phyloP scores from a whole-genome alignment of 1,140 invertebrate species.

The Drosophila tani region DNA sequence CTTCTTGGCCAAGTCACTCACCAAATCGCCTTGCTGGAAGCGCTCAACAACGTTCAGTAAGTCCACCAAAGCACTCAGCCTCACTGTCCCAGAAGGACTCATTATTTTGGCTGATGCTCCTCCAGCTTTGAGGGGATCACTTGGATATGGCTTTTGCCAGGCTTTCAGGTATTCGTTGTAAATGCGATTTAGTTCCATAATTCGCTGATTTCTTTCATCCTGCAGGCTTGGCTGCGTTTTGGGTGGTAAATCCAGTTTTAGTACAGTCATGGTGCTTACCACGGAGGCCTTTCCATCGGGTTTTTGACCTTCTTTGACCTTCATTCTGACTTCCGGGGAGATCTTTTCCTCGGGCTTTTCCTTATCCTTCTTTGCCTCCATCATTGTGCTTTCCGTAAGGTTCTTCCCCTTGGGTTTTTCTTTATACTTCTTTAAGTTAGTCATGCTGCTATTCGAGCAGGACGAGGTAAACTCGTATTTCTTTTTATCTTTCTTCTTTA shows the following conservation, averaged over 20 bases:
- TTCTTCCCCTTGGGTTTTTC: background rate
- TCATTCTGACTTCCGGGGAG: too few species aligned
- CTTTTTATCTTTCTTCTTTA: background rate
- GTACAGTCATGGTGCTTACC: conserved; percentile 6
- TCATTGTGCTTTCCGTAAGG: background rate
- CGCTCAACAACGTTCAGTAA: conserved; percentile 51
- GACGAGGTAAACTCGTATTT: background rate
- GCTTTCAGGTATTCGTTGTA: conserved; percentile 37
- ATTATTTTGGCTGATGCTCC: background rate
- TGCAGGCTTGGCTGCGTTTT: background rate
- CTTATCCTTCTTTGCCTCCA: background rate
- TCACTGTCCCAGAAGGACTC: background rate
- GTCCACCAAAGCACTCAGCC: conserved; percentile 40
- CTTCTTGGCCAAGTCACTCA: conserved; percentile 51
- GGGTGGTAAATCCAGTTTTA: conserved; percentile 13
- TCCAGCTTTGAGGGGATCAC: background rate
- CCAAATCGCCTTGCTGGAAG: conserved; percentile 32
- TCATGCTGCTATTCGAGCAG: background rate
- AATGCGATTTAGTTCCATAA: conserved; percentile 39
- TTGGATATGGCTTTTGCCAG: conserved; percentile 19
- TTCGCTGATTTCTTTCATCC: conserved; percentile 3
- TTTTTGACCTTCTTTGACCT: too few species aligned
- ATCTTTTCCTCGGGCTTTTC: background rate
- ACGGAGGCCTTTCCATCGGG: background rate
- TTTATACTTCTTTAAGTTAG: background rate